Evolutionary conservation across 2,113 vertebrate species (phyloP).

Genomic region (Triplophysa tibetana): DNA sequence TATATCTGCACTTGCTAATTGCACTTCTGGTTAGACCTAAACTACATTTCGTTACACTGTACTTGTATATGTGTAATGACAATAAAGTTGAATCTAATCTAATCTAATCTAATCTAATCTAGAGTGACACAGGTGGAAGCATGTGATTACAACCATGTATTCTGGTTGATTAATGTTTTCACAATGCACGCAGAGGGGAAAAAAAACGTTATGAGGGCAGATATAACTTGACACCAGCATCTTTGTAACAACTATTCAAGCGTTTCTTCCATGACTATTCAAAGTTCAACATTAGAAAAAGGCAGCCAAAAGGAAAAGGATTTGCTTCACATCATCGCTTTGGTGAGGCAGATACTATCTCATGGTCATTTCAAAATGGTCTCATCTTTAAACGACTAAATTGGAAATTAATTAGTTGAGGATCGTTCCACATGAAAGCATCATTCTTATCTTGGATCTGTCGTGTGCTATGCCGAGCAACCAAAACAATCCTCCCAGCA

Average conservation of each 20-base stretch:
- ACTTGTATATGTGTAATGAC: too few relatives aligned
- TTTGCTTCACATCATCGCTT: background rate
- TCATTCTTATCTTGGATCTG: constrained; percentile 23
- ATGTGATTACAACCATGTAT: constrained; percentile 52
- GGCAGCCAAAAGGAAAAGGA: background rate
- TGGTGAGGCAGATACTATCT: constrained; percentile 6
- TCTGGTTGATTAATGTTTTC: constrained; percentile 54
- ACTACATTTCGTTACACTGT: too few relatives aligned
- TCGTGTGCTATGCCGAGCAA: constrained; percentile 11
- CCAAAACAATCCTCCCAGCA: constrained; percentile 19
- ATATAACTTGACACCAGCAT: constrained; percentile 42
- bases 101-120: constrained; percentile 24
- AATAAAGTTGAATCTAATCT: too few relatives aligned
- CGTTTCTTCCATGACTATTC: background rate
- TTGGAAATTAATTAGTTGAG: constrained; percentile 32
- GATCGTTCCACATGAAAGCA: constrained; percentile 25
- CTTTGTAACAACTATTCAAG: constrained; percentile 35
- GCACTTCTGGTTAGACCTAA: too few relatives aligned
- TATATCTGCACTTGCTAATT: too few relatives aligned
- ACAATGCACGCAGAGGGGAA: constrained; percentile 39
- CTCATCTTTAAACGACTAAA: constrained; percentile 10
- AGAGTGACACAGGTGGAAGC: constrained; percentile 44
- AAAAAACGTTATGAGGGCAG: constrained; percentile 22
- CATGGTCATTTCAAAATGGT: constrained; percentile 22
- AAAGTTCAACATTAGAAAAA: constrained; percentile 15